Conservation (phyloP, 2,888 invertebrate genomes). For the Aporophyla lueneburgensis region DNA sequence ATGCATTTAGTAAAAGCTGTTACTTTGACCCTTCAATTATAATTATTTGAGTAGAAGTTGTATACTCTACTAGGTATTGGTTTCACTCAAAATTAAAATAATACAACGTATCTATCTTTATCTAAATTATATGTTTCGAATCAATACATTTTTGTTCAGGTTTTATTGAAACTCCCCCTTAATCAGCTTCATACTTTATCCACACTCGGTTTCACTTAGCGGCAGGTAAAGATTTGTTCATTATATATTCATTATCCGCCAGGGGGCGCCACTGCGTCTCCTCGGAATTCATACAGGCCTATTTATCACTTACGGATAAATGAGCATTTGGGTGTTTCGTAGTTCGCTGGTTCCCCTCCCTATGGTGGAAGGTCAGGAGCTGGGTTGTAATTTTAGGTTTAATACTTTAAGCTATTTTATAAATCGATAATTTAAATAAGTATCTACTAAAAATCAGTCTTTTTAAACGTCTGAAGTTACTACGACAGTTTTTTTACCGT, state of each 20-base stretch:
- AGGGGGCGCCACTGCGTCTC: slow-evolving; percentile 63
- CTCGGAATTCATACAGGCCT: slow-evolving; percentile 80
- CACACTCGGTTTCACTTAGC: slow-evolving; percentile 61
- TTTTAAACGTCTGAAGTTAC: no score
- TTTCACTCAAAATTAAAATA: neutral
- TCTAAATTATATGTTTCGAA: no score
- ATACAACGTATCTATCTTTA: neutral
- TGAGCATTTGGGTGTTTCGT: slow-evolving; percentile 81
- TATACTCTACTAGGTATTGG: neutral
- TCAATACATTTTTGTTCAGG: neutral
- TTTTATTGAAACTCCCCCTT: slow-evolving; percentile 10
- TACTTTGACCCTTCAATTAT: no score
- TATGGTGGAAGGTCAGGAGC: slow-evolving; percentile 59
- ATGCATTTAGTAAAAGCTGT: no score
- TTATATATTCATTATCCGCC: slow-evolving; percentile 83
- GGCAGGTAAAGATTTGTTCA: slow-evolving; percentile 79
- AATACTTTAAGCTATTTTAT: neutral
- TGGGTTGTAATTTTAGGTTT: slow-evolving; percentile 3
- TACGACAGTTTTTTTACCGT: no score
- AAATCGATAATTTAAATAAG: neutral
- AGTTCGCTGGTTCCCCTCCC: slow-evolving; percentile 72
- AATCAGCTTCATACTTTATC: slow-evolving; percentile 49
- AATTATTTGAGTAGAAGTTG: no score
- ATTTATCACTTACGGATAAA: slow-evolving; percentile 88
- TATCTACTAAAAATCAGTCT: no score